phyloP scores from a whole-genome alignment of 2,888 invertebrate species.

The Mythimna loreyi region DNA sequence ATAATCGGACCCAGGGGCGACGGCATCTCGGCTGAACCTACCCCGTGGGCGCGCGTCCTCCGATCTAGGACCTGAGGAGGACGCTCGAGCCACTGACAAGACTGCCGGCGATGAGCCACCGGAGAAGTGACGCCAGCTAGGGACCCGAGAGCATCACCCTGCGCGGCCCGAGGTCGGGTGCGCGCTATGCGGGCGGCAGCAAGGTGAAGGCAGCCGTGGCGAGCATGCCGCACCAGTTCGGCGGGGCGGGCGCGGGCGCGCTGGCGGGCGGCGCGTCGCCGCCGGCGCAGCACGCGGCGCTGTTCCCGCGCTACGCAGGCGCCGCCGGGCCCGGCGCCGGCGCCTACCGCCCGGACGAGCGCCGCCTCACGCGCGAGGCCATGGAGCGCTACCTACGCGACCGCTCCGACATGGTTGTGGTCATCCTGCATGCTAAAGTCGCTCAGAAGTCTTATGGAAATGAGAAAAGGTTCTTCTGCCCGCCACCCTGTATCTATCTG shows the following conservation, averaged over 20 bases:
- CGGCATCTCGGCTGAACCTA: conserved; percentile 25
- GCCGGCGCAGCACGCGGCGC: conserved; percentile 90
- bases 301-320: conserved; percentile 92
- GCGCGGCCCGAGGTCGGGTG: conserved; percentile 65
- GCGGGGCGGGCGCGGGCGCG: conserved; percentile 91
- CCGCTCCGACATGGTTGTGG: conserved; percentile 98
- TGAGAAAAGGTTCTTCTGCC: conserved; percentile 99
- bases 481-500: conserved; percentile 99
- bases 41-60: conserved; percentile 36
- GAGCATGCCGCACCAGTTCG: conserved; percentile 96
- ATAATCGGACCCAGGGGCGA: conserved; percentile 66
- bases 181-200: conserved; percentile 76
- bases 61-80: conserved; percentile 31
- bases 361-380: conserved; percentile 96
- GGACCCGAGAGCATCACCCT: conserved; percentile 47
- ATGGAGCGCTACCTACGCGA: conserved; percentile 99
- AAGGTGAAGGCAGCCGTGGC: conserved; percentile 87
- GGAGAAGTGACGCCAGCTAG: conserved; percentile 68
- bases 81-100: conserved; percentile 41
- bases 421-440: conserved; percentile 99
- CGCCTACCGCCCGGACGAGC: conserved; percentile 94
- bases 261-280: conserved; percentile 95
- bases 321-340: conserved; percentile 91
- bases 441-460: conserved; percentile 99
- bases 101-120: conserved; percentile 56